Conservation (phyloP, 2,888 invertebrate species). For the Eilema sororculum region DNA sequence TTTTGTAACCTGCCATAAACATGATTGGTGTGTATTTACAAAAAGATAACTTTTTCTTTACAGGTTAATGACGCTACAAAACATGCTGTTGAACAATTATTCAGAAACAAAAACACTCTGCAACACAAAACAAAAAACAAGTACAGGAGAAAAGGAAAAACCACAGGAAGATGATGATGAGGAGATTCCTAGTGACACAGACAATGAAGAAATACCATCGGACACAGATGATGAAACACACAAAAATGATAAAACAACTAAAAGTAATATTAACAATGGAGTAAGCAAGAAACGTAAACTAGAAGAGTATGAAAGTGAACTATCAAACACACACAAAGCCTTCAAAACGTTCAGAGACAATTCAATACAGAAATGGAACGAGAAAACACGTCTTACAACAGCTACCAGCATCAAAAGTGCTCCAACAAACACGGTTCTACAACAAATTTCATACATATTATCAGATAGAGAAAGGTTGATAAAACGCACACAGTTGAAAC, state of each 20-base stretch:
- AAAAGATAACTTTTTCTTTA: constrained; percentile 47
- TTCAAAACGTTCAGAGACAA: constrained; percentile 91
- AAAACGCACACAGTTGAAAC: constrained; percentile 92
- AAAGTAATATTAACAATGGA: constrained; percentile 49
- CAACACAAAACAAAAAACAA: constrained; percentile 61
- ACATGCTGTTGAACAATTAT: constrained; percentile 86
- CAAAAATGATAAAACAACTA: constrained; percentile 49
- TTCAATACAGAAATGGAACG: constrained; percentile 97
- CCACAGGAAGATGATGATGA: constrained; percentile 75
- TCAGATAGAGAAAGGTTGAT: constrained; percentile 92
- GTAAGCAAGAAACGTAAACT: constrained; percentile 82
- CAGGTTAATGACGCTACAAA: constrained; percentile 78
- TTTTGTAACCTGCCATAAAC: no score
- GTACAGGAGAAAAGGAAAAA: constrained; percentile 46
- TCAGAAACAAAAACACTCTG: constrained; percentile 89
- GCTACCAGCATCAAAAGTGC: constrained; percentile 88
- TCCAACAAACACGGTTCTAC: constrained; percentile 89
- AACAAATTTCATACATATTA: constrained; percentile 95
- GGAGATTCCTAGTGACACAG: constrained; percentile 84
- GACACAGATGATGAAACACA: constrained; percentile 83
- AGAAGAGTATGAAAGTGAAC: constrained; percentile 86
- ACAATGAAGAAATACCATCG: constrained; percentile 89
- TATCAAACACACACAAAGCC: constrained; percentile 86
- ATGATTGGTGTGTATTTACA: not conserved
- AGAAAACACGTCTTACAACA: constrained; percentile 93